Conservation (phyloP, 1,140 invertebrate species). For the Potamilus streckersoni region DNA sequence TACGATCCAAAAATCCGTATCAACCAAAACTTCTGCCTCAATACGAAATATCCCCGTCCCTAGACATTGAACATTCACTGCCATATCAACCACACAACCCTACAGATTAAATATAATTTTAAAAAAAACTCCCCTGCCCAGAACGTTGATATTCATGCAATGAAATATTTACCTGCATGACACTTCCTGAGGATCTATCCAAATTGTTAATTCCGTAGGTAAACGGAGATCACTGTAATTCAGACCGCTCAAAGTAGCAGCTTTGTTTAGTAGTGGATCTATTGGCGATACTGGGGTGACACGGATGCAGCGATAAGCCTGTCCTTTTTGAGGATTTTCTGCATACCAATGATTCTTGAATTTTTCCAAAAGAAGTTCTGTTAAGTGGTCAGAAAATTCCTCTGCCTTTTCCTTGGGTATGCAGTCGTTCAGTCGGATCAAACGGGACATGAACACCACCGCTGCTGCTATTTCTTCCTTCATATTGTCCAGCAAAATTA, state of each 20-base stretch:
- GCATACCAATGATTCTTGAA: slow-evolving; percentile 83
- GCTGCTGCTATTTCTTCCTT: slow-evolving; percentile 70
- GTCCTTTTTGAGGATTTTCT: slow-evolving; percentile 78
- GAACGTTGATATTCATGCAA: neutral
- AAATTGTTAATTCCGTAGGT: slow-evolving; percentile 80
- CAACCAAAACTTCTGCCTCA: neutral
- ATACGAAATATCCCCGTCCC: neutral
- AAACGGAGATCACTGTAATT: slow-evolving; percentile 77
- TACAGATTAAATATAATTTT: neutral
- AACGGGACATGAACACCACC: slow-evolving; percentile 65
- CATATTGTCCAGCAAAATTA: slow-evolving; percentile 45
- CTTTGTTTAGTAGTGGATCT: slow-evolving; percentile 76
- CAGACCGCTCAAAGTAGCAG: slow-evolving; percentile 77
- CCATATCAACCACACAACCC: neutral
- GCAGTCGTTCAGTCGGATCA: slow-evolving; percentile 60
- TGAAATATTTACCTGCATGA: slow-evolving; percentile 73
- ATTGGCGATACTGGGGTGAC: no score
- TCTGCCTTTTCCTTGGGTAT: slow-evolving; percentile 69
- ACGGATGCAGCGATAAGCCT: no score
- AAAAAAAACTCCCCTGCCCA: neutral
- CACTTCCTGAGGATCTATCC: slow-evolving; percentile 83
- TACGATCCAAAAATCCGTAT: no score
- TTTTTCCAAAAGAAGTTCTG: slow-evolving; percentile 71
- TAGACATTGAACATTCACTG: neutral
- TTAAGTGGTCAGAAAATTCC: slow-evolving; percentile 72